Evolutionary conservation across 1,140 invertebrate species (phyloP).

Genomic region (Drosophila littoralis): DNA sequence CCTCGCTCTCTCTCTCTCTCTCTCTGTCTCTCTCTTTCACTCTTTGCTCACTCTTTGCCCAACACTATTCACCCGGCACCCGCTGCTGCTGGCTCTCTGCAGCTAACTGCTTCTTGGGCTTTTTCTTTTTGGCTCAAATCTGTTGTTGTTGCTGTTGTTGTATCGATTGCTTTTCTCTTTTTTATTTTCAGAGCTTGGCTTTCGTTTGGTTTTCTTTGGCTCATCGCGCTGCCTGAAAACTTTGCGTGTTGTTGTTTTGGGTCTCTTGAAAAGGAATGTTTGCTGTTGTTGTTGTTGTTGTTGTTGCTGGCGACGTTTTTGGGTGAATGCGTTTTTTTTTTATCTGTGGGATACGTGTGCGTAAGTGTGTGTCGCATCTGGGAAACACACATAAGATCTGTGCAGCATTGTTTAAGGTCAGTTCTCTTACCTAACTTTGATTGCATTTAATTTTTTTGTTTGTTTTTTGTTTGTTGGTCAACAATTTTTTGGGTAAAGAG

Average conservation of each 20-base stretch:
- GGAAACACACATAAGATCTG: constrained; percentile 47
- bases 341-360: constrained; percentile 5
- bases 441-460: constrained; percentile 61
- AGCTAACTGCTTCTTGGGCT: constrained; percentile 56
- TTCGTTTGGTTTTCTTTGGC: constrained; percentile 69
- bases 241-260: constrained; percentile 23
- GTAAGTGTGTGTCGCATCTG: constrained; percentile 15
- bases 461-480: constrained; percentile 26
- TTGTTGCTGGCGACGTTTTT: constrained; percentile 61
- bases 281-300: constrained; percentile 38
- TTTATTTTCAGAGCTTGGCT: constrained; percentile 65
- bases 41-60: constrained; percentile 11
- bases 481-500: constrained; percentile 38
- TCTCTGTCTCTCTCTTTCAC: constrained; percentile 18
- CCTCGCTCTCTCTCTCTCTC: constrained; percentile 20
- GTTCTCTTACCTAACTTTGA: constrained; percentile 81
- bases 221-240: constrained; percentile 39
- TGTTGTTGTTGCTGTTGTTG: constrained; percentile 25
- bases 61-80: background rate
- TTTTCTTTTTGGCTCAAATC: constrained; percentile 48
- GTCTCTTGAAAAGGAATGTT: constrained; percentile 77
- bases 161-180: constrained; percentile 69
- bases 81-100: constrained; percentile 21
- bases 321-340: constrained; percentile 65
- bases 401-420: constrained; percentile 81